These are phyloP conservation scores for Aphis craccivora DNA, from an alignment of 1,140 invertebrate genomes.

Conservation along the genomic window DNA sequence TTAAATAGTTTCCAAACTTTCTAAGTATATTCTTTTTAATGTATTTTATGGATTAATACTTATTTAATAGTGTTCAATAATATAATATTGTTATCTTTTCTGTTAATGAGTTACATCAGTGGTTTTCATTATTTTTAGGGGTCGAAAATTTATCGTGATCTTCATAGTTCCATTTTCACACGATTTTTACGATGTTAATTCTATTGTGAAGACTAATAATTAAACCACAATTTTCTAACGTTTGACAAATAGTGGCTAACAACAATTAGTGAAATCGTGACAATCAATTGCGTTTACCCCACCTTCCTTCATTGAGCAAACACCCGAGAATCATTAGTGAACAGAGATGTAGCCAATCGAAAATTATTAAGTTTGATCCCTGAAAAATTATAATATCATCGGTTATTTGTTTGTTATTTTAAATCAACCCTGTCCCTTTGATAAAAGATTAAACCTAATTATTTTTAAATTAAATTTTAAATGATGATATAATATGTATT, in stretches of 20 bases:
- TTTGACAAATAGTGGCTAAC: neutral
- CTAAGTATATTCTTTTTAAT: neutral
- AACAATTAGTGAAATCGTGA: neutral
- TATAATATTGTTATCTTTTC: neutral
- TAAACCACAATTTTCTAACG: neutral
- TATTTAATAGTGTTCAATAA: too few species aligned
- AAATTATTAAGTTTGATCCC: neutral
- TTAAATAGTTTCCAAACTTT: neutral
- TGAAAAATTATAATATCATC: neutral
- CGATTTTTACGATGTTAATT: neutral
- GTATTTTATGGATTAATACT: neutral
- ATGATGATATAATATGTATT: neutral
- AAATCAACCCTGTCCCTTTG: neutral
- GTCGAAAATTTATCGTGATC: too few species aligned
- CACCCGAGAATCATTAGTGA: slow-evolving; percentile 20
- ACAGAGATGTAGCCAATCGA: neutral
- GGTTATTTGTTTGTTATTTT: neutral
- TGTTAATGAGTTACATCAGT: neutral
- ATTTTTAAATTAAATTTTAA: neutral
- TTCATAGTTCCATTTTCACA: too few species aligned
- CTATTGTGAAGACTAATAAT: neutral
- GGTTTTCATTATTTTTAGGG: too few species aligned
- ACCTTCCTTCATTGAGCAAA: neutral
- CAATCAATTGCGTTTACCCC: neutral
- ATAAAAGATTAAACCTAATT: neutral